Conservation (phyloP, 2,888 invertebrate genomes). For the Pammene aurita region DNA sequence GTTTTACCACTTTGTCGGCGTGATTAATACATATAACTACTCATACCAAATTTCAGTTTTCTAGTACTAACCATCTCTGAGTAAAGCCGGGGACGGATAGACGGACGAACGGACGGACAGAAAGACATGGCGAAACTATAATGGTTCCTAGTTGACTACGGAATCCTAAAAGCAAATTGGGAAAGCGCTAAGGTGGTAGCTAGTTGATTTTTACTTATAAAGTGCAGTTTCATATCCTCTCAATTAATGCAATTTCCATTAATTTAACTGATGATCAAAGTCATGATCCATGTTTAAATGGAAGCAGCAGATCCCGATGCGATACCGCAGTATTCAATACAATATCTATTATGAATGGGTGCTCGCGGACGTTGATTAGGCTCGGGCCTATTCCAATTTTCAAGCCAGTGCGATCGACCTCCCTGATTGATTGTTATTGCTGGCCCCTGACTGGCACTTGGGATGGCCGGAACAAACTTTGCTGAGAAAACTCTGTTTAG, state of each 20-base stretch:
- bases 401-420: conserved; percentile 64
- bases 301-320: conserved; percentile 61
- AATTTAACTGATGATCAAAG: conserved; percentile 48
- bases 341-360: conserved; percentile 72
- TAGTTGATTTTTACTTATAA: too few relatives aligned
- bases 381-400: conserved; percentile 73
- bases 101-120: too few relatives aligned
- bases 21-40: too few relatives aligned
- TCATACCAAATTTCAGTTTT: too few relatives aligned
- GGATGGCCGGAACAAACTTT: conserved; percentile 29
- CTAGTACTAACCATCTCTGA: too few relatives aligned
- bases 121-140: too few relatives aligned
- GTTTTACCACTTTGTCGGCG: too few relatives aligned
- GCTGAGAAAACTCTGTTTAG: conserved; percentile 24
- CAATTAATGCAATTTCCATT: conserved; percentile 46
- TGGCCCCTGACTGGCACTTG: conserved; percentile 40
- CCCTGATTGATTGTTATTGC: conserved; percentile 74
- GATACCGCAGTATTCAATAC: conserved; percentile 73
- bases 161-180: too few relatives aligned
- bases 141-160: too few relatives aligned
- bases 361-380: conserved; percentile 69
- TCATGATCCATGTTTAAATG: conserved; percentile 58
- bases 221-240: neutral
- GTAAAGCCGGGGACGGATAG: too few relatives aligned
- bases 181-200: too few relatives aligned